These are phyloP conservation scores for Mirza zaza DNA, from an alignment of 2,113 vertebrate species.

Conservation along the genomic window DNA sequence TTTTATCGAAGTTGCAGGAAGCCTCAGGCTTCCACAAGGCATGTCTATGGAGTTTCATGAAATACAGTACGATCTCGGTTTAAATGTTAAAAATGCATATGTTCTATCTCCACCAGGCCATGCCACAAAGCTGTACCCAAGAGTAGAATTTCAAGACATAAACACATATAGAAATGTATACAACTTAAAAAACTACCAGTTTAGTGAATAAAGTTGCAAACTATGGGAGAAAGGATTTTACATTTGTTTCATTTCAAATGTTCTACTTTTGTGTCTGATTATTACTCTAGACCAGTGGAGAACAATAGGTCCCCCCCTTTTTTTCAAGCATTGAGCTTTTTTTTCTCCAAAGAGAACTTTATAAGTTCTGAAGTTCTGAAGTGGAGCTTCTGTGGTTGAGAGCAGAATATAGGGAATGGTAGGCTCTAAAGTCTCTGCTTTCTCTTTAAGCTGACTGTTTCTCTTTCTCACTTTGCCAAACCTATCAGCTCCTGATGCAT, in stretches of 20 bases:
- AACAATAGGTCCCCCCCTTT: background rate
- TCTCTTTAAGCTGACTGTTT: background rate
- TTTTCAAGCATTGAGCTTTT: background rate
- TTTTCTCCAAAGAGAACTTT: background rate
- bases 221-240: background rate
- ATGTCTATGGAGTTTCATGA: conserved; percentile 20
- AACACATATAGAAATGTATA: background rate
- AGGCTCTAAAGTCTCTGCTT: background rate
- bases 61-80: background rate
- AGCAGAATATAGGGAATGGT: background rate
- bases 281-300: background rate
- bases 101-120: background rate
- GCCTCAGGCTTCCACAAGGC: conserved; percentile 37
- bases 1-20: conserved; percentile 61
- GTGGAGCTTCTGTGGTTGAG: background rate
- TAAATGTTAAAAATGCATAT: conserved; percentile 55
- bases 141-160: background rate
- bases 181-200: background rate
- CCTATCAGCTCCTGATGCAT: background rate
- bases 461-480: rapidly evolving
- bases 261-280: background rate
- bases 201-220: background rate
- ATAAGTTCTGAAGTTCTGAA: background rate
- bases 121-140: background rate
- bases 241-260: background rate